These are phyloP conservation scores for Eupithecia inturbata DNA, from an alignment of 2,888 invertebrate species.

Conservation along the genomic window DNA sequence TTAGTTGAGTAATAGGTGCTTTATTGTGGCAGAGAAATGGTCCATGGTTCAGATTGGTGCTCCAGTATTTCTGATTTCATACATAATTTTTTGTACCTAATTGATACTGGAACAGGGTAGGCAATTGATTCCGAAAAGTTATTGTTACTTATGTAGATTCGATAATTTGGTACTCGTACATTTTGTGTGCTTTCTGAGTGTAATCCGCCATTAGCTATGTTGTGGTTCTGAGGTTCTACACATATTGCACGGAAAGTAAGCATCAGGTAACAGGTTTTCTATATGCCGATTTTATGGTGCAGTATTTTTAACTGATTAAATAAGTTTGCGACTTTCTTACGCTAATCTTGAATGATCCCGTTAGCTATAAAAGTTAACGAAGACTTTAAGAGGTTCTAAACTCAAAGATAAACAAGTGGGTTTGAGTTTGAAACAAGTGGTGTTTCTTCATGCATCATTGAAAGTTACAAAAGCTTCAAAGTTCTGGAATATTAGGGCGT, in stretches of 20 bases:
- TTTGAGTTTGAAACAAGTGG: slow-evolving; percentile 31
- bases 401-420: slow-evolving; percentile 28
- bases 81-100: too few relatives aligned
- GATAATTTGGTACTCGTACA: background rate
- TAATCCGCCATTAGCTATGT: background rate
- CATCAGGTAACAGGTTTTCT: slow-evolving; percentile 41
- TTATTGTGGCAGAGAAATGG: too few relatives aligned
- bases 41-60: too few relatives aligned
- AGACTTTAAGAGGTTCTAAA: slow-evolving; percentile 22
- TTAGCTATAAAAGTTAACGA: slow-evolving; percentile 33
- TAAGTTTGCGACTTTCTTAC: slow-evolving; percentile 35
- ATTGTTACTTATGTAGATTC: too few relatives aligned
- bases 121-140: too few relatives aligned
- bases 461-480: slow-evolving; percentile 26
- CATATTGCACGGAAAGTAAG: slow-evolving; percentile 31
- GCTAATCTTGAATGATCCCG: slow-evolving; percentile 28
- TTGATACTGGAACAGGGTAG: too few relatives aligned
- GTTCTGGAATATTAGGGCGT: slow-evolving; percentile 16
- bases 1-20: too few relatives aligned
- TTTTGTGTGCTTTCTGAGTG: slow-evolving; percentile 1
- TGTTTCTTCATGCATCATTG: slow-evolving; percentile 25
- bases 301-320: slow-evolving; percentile 42
- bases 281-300: slow-evolving; percentile 39
- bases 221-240: slow-evolving; percentile 25
- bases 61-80: too few relatives aligned